phyloP scores from a whole-genome alignment of 2,113 vertebrate genomes.

The Apus apus region DNA sequence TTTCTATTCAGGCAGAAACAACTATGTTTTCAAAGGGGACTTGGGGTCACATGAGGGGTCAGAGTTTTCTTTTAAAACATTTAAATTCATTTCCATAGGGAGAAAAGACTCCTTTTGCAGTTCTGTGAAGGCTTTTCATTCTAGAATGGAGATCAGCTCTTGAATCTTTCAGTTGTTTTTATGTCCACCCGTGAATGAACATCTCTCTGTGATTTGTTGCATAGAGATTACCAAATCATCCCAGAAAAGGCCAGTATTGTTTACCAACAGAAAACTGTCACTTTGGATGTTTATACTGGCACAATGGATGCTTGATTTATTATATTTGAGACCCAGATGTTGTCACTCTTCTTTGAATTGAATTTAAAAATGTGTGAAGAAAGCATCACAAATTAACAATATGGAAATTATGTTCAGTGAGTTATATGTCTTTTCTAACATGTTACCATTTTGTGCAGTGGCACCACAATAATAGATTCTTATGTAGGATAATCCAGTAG shows the following conservation, averaged over 20 bases:
- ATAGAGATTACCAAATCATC: slow-evolving; percentile 6
- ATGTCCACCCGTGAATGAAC: not conserved
- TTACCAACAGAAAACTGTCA: slow-evolving; percentile 20
- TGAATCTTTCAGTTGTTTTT: slow-evolving; percentile 50
- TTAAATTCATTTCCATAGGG: not conserved
- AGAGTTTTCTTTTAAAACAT: not conserved
- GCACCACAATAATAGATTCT: not conserved
- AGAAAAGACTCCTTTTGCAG: not conserved
- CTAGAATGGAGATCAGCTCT: not conserved
- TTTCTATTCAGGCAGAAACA: not conserved
- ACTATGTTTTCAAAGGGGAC: not conserved
- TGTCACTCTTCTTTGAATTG: slow-evolving; percentile 2
- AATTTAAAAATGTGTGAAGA: not conserved
- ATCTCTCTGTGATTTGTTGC: slow-evolving; percentile 27
- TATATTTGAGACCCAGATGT: not conserved
- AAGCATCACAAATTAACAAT: not conserved
- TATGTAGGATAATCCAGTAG: not conserved
- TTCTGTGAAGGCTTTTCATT: slow-evolving; percentile 1
- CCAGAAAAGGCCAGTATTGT: slow-evolving; percentile 47
- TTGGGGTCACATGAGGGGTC: not conserved
- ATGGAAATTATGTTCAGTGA: not conserved
- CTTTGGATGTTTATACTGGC: slow-evolving; percentile 24
- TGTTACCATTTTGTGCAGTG: not conserved
- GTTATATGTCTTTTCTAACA: not conserved
- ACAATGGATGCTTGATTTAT: not conserved